Evolutionary conservation across 2,797 vertebrate species (phyloP).

Genomic region (Pangasius larnaudii): DNA sequence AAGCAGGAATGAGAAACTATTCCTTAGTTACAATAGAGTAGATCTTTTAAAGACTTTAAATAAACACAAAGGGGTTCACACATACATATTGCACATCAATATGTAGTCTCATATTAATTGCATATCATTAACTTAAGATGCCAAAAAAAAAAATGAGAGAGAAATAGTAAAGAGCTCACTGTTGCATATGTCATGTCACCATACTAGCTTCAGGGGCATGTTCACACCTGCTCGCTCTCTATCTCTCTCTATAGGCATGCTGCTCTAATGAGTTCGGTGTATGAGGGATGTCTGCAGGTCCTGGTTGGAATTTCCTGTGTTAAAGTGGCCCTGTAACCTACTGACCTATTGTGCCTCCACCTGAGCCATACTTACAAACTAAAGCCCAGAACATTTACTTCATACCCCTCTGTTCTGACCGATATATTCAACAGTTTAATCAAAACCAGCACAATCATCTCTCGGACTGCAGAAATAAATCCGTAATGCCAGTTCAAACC

Average conservation of each 20-base stretch:
- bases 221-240: conserved; percentile 25
- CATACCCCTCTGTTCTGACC: not conserved
- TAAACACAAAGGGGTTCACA: not conserved
- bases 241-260: not conserved
- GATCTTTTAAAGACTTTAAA: not conserved
- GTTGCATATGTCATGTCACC: not conserved
- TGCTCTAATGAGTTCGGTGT: not conserved
- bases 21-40: not conserved
- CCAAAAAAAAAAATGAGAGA: not conserved
- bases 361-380: conserved; percentile 13
- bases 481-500: not conserved
- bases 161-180: not conserved
- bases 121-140: not conserved
- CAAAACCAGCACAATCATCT: not conserved
- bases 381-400: not conserved
- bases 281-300: conserved; percentile 21
- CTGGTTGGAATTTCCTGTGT: conserved; percentile 33
- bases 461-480: not conserved
- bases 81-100: not conserved
- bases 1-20: not conserved
- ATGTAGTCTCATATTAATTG: not conserved
- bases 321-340: conserved; percentile 12
- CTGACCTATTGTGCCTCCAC: conserved; percentile 27
- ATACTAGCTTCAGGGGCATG: conserved; percentile 34
- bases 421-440: not conserved